These are phyloP conservation scores for Corythornis leucogaster DNA, from an alignment of 2,797 vertebrate species.

Conservation along the genomic window DNA sequence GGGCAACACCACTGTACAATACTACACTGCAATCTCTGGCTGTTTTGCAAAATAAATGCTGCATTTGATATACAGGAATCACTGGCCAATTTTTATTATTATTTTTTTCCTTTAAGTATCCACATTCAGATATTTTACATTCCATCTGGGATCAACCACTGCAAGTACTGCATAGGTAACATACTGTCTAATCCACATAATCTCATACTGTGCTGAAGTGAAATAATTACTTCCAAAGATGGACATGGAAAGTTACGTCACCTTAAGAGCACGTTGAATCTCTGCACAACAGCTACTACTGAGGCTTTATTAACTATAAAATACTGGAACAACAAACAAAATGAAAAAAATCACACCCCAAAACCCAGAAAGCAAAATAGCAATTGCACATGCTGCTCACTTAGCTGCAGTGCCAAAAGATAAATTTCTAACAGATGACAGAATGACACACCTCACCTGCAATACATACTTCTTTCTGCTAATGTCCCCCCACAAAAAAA, in stretches of 20 bases:
- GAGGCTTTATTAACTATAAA: background rate
- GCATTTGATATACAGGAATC: background rate
- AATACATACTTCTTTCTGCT: background rate
- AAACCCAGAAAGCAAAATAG: background rate
- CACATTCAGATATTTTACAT: background rate
- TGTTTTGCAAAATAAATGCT: background rate
- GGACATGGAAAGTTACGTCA: background rate
- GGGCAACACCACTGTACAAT: background rate
- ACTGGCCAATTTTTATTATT: fast-evolving
- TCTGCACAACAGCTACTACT: background rate
- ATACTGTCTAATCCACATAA: background rate
- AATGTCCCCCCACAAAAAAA: background rate
- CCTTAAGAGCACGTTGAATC: background rate
- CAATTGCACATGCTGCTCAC: background rate
- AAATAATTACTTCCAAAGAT: background rate
- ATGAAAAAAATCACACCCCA: background rate
- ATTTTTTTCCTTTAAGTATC: background rate
- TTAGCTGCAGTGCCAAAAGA: background rate
- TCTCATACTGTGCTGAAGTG: background rate
- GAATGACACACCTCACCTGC: background rate
- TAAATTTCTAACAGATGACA: slow-evolving; percentile 10
- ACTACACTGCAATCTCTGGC: background rate
- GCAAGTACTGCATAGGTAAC: background rate
- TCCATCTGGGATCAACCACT: background rate
- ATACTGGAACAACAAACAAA: background rate